Percentiles rank a stretch among this genome's conserved stretches.
These are phyloP conservation scores for Gorsachius goisagi DNA, from an alignment of 2,113 vertebrate genomes.

Conservation along the genomic window DNA sequence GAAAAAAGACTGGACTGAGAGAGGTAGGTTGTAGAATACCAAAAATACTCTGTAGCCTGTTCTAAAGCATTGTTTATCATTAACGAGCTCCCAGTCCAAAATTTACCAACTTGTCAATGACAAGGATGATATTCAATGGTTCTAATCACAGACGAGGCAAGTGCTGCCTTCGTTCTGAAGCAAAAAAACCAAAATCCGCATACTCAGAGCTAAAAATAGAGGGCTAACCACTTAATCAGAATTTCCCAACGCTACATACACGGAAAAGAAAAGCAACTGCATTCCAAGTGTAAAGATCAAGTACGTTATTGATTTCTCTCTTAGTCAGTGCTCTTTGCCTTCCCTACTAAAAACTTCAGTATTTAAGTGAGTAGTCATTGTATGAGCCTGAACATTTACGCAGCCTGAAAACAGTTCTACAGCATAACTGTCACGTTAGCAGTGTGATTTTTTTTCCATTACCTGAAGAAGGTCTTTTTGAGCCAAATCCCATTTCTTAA, in stretches of 20 bases:
- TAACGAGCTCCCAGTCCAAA: neutral
- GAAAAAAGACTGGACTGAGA: neutral
- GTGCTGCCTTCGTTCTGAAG: neutral
- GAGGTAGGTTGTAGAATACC: neutral
- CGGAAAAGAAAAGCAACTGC: neutral
- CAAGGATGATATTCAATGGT: neutral
- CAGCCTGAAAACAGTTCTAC: neutral
- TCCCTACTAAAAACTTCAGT: neutral
- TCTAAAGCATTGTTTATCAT: neutral
- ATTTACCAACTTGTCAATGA: neutral
- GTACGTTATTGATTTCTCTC: neutral
- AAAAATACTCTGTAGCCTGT: neutral
- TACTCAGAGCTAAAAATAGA: neutral
- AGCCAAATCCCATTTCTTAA: constrained; percentile 94
- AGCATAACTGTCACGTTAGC: neutral
- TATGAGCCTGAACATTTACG: neutral
- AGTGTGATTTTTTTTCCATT: neutral
- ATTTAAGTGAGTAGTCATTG: neutral
- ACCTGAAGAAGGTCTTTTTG: constrained; percentile 90
- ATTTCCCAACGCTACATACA: neutral
- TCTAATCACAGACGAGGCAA: neutral
- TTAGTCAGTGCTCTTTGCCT: neutral
- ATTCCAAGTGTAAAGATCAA: neutral
- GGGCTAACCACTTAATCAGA: neutral
- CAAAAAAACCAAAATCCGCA: neutral